phyloP scores from a whole-genome alignment of 2,113 vertebrate genomes.

The Scophthalmus maximus region DNA sequence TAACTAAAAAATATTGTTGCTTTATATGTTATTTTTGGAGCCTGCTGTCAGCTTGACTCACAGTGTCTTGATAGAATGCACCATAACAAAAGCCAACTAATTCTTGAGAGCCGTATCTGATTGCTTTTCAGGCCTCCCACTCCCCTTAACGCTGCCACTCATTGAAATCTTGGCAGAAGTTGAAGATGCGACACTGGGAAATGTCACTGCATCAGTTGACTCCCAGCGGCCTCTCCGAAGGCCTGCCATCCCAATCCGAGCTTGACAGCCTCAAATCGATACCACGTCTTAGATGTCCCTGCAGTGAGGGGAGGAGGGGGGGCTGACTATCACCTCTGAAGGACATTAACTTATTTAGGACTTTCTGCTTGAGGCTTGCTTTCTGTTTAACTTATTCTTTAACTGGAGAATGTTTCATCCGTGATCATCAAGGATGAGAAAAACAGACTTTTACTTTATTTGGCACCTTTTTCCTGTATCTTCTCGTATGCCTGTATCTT shows the following conservation, averaged over 20 bases:
- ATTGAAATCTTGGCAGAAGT: conserved; percentile 53
- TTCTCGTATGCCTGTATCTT: not conserved
- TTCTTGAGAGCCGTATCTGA: conserved; percentile 3
- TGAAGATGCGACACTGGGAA: conserved; percentile 33
- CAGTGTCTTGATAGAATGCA: not conserved
- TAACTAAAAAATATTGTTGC: not conserved
- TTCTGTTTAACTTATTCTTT: too few species aligned
- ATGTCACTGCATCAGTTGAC: conserved; percentile 40
- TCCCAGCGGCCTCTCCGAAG: conserved; percentile 43
- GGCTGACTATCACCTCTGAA: conserved; percentile 25
- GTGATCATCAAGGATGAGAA: not conserved
- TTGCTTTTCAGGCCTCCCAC: conserved; percentile 25
- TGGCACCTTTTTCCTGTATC: not conserved
- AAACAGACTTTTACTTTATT: not conserved
- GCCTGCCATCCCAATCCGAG: conserved; percentile 45
- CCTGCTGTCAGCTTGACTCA: not conserved
- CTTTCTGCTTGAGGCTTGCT: not conserved
- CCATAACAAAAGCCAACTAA: not conserved
- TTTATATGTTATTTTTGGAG: not conserved
- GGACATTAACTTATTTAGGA: conserved; percentile 17
- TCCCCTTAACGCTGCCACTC: conserved; percentile 27
- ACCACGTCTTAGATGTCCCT: conserved; percentile 5
- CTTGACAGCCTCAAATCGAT: conserved; percentile 53
- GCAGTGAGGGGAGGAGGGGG: not conserved
- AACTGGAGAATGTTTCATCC: not conserved